A percentile compares a stretch with the other conserved stretches of the same genome.
Conservation (phyloP, 2,888 invertebrate species). For the Cataglyphis livida region DNA sequence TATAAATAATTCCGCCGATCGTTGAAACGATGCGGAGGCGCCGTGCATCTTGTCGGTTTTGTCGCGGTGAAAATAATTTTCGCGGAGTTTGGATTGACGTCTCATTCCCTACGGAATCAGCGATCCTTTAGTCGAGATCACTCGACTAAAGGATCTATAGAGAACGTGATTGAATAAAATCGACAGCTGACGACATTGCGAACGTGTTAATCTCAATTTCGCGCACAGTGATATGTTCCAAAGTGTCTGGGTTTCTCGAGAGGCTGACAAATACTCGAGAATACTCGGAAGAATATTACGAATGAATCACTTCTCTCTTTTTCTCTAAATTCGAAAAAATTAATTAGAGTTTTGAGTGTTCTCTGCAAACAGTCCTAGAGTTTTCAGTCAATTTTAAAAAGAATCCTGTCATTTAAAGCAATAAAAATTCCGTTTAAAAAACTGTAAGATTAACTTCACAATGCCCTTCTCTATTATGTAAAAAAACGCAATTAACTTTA, state of each 20-base stretch:
- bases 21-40: slow-evolving; percentile 29
- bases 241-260: neutral
- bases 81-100: neutral
- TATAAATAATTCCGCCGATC: slow-evolving; percentile 73
- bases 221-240: neutral
- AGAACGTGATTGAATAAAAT: neutral
- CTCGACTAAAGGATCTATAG: neutral
- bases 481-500: too few species aligned
- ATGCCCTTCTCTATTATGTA: too few species aligned
- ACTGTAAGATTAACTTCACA: too few species aligned
- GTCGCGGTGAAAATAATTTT: neutral
- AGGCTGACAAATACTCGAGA: neutral
- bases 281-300: neutral
- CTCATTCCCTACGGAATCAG: neutral
- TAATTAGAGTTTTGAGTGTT: too few species aligned
- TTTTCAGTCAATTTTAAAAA: too few species aligned
- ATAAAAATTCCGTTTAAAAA: too few species aligned
- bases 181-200: neutral
- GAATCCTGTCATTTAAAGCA: too few species aligned
- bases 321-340: too few species aligned
- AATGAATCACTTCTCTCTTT: neutral
- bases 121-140: neutral
- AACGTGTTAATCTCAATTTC: neutral
- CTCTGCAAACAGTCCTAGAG: too few species aligned
- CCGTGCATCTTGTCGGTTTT: neutral